Evolutionary conservation across 2,797 vertebrate species (phyloP), one percentile per base, ranked within the genome.

Genomic region (Mycteria americana): DNA sequence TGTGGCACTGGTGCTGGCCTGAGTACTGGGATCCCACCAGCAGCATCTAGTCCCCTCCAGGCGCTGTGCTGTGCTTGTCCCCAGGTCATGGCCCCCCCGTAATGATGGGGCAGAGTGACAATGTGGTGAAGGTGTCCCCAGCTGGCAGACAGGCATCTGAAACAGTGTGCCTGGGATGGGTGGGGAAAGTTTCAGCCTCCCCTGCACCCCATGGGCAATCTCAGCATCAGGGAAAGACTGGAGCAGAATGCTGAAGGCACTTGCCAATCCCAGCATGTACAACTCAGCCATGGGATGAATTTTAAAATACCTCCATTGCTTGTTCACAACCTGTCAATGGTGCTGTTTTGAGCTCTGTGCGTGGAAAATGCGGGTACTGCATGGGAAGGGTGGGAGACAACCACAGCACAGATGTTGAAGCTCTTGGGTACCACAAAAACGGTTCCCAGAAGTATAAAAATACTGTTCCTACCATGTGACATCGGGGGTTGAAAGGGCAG

Each of bases 331-430:
- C 11, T 12, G 13, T 13, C 45, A 48, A 62, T 11, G 37, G n/a
- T 0, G 0, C 37, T 33, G 16, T 13, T 9, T 15, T 41, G 48
- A 70, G 62, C 41, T 21, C 69, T 54, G 16, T 5, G 7, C 6
- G 5, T 64, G n/a, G 62, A 22, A 87, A 45, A 48, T 11, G 9
- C 1, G 2, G 37, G 43, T 10, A 2, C 33, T 59, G 51, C 56
- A 6, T 0, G 11, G 48, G 39, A 78, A 31, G 62, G 12, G 41
- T 11, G 50, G 30, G 31, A 72, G 33, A 45, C n/a, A 67, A 56
- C 1, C n/a, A 53, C 10, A 67, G 48, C 21, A 7, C 37, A 64
- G 74, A 82, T 13, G 7, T 9, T 62, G 43, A 57, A 85, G 81
- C 37, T n/a, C 12, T 35, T 41, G 19, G 15, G 41, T 7, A 3